These are phyloP conservation scores for Oceanodroma leucorhoa DNA, from an alignment of 2,797 vertebrate species.

Conservation along the genomic window DNA sequence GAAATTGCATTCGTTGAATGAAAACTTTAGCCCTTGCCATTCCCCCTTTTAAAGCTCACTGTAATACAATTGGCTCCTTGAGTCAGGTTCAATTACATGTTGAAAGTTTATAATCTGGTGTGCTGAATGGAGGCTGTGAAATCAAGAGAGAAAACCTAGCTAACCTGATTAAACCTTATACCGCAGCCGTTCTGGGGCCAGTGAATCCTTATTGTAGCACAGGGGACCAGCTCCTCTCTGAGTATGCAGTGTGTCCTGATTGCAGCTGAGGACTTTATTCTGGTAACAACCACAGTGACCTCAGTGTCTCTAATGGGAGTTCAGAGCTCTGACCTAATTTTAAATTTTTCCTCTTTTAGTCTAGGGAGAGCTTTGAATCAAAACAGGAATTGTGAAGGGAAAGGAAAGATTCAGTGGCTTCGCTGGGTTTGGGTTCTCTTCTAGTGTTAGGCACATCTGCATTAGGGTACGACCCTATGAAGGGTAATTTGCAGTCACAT, in stretches of 20 bases:
- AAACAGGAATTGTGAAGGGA: not conserved
- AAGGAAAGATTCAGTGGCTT: not conserved
- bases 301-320: not conserved
- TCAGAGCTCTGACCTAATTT: constrained; percentile 17
- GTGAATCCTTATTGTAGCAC: not conserved
- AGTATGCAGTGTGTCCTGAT: not conserved
- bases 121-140: constrained; percentile 67
- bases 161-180: constrained; percentile 63
- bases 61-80: constrained; percentile 68
- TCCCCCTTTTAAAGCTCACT: constrained; percentile 64
- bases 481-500: not conserved
- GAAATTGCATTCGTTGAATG: constrained; percentile 73
- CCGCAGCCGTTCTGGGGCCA: not conserved
- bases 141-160: constrained; percentile 66
- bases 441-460: not conserved
- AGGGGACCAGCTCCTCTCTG: not conserved
- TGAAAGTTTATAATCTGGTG: constrained; percentile 71
- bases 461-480: not conserved
- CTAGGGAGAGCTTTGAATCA: not conserved
- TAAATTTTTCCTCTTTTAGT: not conserved
- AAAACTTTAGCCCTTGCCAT: constrained; percentile 73
- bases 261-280: not conserved
- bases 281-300: not conserved
- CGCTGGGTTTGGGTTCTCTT: not conserved
- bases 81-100: constrained; percentile 72